Percentiles rank a stretch among this genome's conserved stretches.
phyloP scores from a whole-genome alignment of 1,140 invertebrate genomes.

The Planococcus citri region DNA sequence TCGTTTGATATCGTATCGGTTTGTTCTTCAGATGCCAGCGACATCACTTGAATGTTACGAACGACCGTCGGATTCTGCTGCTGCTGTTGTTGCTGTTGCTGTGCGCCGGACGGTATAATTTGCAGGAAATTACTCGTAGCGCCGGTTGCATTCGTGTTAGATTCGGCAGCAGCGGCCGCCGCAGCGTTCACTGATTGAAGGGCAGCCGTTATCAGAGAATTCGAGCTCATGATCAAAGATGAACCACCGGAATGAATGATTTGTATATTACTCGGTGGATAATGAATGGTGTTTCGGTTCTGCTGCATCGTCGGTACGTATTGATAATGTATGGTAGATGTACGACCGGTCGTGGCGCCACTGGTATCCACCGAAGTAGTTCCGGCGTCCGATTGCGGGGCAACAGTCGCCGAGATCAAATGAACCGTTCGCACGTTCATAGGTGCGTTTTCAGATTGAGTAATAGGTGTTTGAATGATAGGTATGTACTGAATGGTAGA shows the following conservation, averaged over 20 bases:
- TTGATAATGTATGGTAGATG: constrained; percentile 26
- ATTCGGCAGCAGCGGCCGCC: constrained; percentile 14
- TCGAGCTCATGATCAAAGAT: constrained; percentile 28
- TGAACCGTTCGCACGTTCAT: constrained; percentile 24
- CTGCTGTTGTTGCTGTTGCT: no score
- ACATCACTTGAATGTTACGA: constrained; percentile 22
- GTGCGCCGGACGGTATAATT: constrained; percentile 24
- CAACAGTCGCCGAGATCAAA: constrained; percentile 19
- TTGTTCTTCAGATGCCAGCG: constrained; percentile 22
- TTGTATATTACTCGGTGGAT: constrained; percentile 29
- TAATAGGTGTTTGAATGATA: constrained; percentile 23
- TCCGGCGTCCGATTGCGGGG: background rate
- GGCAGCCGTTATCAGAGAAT: constrained; percentile 26
- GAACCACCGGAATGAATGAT: constrained; percentile 28
- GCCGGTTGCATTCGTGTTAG: constrained; percentile 20
- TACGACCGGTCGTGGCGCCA: constrained; percentile 14
- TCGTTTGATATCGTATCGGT: constrained; percentile 33
- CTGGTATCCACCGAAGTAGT: background rate
- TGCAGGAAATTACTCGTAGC: constrained; percentile 24
- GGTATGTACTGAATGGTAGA: constrained; percentile 30
- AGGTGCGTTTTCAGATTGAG: constrained; percentile 19
- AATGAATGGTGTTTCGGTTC: constrained; percentile 29
- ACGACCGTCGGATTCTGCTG: constrained; percentile 8
- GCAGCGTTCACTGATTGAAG: constrained; percentile 23
- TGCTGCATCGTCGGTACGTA: constrained; percentile 23